Evolutionary conservation across 2,797 vertebrate genomes (phyloP).

Genomic region (Gallinago solitaria): DNA sequence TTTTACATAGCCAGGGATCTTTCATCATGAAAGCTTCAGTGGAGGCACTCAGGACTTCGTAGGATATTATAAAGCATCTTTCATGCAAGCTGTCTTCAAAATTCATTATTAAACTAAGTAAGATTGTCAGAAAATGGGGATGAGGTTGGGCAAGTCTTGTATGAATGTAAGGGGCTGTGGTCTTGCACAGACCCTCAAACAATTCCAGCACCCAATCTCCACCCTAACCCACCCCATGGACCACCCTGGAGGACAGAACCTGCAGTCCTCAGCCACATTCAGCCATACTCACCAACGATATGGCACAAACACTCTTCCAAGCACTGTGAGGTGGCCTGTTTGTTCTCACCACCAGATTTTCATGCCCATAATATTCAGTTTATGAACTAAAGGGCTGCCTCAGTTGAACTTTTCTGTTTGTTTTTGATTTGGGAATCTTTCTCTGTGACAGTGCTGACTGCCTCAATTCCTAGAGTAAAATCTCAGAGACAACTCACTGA

Average conservation of each 20-base stretch:
- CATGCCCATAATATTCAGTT: not conserved
- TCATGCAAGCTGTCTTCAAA: not conserved
- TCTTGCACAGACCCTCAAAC: not conserved
- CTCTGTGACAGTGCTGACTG: not conserved
- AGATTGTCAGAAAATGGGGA: not conserved
- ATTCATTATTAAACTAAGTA: not conserved
- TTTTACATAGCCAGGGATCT: slow-evolving; percentile 42
- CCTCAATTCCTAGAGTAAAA: not conserved
- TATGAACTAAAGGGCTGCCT: not conserved
- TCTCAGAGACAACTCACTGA: not conserved
- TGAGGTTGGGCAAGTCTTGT: not conserved
- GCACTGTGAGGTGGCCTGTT: not conserved
- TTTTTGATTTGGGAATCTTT: not conserved
- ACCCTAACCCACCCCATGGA: not conserved
- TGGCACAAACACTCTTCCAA: rapidly evolving
- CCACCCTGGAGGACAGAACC: not conserved
- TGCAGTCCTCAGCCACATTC: rapidly evolving
- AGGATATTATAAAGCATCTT: slow-evolving; percentile 29
- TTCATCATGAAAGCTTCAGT: slow-evolving; percentile 21
- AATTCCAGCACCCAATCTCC: not conserved
- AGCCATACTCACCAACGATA: rapidly evolving
- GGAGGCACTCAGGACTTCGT: slow-evolving; percentile 22
- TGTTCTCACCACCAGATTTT: not conserved
- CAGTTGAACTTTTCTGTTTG: not conserved
- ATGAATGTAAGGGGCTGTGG: not conserved